Base-by-base conservation (phyloP, 2,888 invertebrate genomes). In the Lasioglossum villosulum region DNA sequence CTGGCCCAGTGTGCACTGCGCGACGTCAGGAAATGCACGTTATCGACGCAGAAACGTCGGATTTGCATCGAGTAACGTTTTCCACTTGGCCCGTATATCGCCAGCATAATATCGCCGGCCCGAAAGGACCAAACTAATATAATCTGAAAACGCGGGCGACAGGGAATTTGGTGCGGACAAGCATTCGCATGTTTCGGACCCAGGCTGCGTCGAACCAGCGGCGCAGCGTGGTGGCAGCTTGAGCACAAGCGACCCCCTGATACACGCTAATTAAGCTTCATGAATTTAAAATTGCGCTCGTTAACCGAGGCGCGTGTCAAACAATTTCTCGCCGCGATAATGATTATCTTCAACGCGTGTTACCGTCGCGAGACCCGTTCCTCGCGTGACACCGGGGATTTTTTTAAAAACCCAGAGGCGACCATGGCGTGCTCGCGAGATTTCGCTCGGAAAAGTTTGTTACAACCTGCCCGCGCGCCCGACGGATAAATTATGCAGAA, bases 201-300 rank as follows among this genome's bases (percentile, higher is more conserved):
- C 75, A 56, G 83, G 84, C 80, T 75, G 70, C 27, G 77, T 84
- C 82, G 85, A 82, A 78, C 16, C 1, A 27, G 27, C 59, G 4
- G 45, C 45, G 45, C 45, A 16, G 75, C 63, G 42, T 42, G 73
- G 52, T n/a, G 45, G 39, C 59, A 63, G 78, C 78, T 42, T 42
- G 78, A 52, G 48, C 37, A 39, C 56, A 42, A 66, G 14, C 16
- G 56, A 59, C 42, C 34, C 79, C 66, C 78, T 39, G 80, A 78
- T 83, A 74, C 73, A 63, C 78, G 83, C 82, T 83, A 89, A 89
- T 89, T 89, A 89, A 88, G 80, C 81, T 52, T 80, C 81, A 75
- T 75, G 80, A 85, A 86, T 87, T 81, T 80, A 82, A 86, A 78
- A 83, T 80, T 70, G 73, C 34, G 76, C 80, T 84, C 76, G 82